These are phyloP conservation scores for Hassar affinis DNA, from an alignment of 2,113 vertebrate genomes.

Conservation along the genomic window DNA sequence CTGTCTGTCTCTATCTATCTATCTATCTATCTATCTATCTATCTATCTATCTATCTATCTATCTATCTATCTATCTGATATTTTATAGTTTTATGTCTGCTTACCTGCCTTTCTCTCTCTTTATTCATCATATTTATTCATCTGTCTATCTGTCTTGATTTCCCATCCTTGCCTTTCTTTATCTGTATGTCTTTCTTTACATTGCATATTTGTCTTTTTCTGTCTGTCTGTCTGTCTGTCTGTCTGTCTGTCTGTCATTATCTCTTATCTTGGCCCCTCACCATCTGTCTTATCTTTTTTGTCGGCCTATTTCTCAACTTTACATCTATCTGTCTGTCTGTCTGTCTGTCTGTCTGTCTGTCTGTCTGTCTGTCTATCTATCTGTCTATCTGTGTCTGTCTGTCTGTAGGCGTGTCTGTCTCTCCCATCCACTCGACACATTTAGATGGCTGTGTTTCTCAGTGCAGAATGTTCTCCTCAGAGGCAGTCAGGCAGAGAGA, in stretches of 20 bases:
- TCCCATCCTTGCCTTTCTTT: not conserved
- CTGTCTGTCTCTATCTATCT: not conserved
- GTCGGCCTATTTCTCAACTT: not conserved
- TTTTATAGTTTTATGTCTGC: not conserved
- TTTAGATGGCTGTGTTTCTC: not conserved
- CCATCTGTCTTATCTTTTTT: not conserved
- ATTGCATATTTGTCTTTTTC: too few relatives aligned
- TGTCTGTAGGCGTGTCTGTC: not conserved
- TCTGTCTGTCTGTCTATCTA: not conserved
- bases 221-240: not conserved
- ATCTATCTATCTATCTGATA: not conserved
- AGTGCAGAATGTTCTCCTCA: not conserved
- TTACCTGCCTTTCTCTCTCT: not conserved
- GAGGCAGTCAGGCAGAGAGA: not conserved
- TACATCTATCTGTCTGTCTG: too few relatives aligned
- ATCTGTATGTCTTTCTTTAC: not conserved
- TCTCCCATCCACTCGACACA: not conserved
- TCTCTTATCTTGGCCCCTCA: not conserved
- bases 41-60: accelerated
- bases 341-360: not conserved
- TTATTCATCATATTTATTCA: not conserved
- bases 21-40: not conserved
- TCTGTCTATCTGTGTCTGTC: not conserved
- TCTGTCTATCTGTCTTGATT: not conserved
- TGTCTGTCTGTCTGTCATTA: not conserved